A percentile compares a stretch with the other conserved stretches of the same genome.
Conservation (phyloP, 1,140 invertebrate genomes). For the Panagrolaimus sp. region DNA sequence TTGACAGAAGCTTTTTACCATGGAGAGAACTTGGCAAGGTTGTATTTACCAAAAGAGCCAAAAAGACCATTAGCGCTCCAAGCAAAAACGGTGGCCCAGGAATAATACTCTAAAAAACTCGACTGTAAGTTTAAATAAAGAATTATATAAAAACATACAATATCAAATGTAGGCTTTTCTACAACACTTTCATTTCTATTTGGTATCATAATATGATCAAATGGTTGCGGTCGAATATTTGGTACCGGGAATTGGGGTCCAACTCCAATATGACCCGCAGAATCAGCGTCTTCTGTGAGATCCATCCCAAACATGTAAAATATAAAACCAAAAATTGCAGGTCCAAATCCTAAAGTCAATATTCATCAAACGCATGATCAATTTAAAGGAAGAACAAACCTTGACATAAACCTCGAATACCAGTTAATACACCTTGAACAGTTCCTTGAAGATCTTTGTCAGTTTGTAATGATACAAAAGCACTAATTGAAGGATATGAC, state of each 20-base stretch:
- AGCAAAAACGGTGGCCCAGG: slow-evolving; percentile 99
- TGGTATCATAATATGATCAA: slow-evolving; percentile 47
- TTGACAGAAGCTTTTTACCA: slow-evolving; percentile 1
- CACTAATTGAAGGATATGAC: slow-evolving; percentile 97
- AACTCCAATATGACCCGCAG: slow-evolving; percentile 50
- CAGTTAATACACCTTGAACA: slow-evolving; percentile 94
- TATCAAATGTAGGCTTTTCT: slow-evolving; percentile 16
- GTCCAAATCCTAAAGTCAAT: slow-evolving; percentile 70
- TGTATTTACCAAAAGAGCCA: slow-evolving; percentile 75
- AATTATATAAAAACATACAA: slow-evolving; percentile 19
- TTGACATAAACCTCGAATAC: slow-evolving; percentile 60
- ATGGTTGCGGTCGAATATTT: slow-evolving; percentile 48
- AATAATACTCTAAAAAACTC: slow-evolving; percentile 68
- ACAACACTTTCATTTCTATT: slow-evolving; percentile 42
- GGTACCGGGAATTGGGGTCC: slow-evolving; percentile 55
- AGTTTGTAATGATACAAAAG: slow-evolving; percentile 93
- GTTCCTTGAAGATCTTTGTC: slow-evolving; percentile 92
- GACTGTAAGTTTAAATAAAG: slow-evolving; percentile 3
- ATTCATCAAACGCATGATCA: slow-evolving; percentile 58
- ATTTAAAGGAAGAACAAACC: slow-evolving; percentile 32
- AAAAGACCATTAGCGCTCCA: slow-evolving; percentile 88
- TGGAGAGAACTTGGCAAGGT: slow-evolving; percentile 38
- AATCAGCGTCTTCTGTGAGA: slow-evolving; percentile 63
- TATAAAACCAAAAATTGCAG: slow-evolving; percentile 91
- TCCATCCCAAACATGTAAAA: slow-evolving; percentile 98